phyloP scores from a whole-genome alignment of 2,113 vertebrate species.

The Hucho hucho region DNA sequence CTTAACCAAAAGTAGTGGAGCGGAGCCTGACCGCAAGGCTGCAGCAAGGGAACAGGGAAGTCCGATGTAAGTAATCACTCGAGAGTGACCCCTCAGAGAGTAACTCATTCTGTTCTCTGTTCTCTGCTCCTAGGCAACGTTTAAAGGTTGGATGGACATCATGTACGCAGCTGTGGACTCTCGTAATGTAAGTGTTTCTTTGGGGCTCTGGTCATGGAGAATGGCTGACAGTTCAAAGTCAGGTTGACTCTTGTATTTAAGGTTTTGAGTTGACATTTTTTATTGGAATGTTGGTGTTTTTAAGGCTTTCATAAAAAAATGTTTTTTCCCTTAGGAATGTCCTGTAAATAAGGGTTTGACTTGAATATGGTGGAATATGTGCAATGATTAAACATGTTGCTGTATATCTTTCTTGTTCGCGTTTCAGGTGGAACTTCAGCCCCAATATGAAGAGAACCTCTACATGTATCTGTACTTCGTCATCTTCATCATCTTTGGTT shows the following conservation, averaged over 20 bases:
- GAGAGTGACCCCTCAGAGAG: neutral
- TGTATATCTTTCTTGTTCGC: neutral
- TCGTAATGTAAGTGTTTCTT: constrained; percentile 58
- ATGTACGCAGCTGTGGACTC: constrained; percentile 81
- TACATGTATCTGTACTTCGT: constrained; percentile 99
- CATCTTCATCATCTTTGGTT: constrained; percentile 96
- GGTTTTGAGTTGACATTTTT: constrained; percentile 1
- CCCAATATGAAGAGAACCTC: constrained; percentile 83
- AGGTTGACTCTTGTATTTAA: neutral
- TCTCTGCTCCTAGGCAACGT: constrained; percentile 70
- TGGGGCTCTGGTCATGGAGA: neutral
- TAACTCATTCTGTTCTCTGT: constrained; percentile 2
- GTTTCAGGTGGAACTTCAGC: constrained; percentile 78
- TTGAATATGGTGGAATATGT: neutral
- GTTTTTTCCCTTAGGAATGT: too few relatives aligned
- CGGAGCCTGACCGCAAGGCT: neutral
- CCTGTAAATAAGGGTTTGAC: neutral
- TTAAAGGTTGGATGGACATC: constrained; percentile 81
- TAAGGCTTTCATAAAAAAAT: neutral
- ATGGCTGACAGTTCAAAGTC: neutral
- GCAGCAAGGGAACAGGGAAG: neutral
- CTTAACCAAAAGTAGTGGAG: neutral
- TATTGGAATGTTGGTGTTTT: neutral
- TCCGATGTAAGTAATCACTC: constrained; percentile 8
- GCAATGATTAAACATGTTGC: neutral